Base-by-base conservation (phyloP, 2,113 vertebrate species). In the Gymnobelideus leadbeateri region DNA sequence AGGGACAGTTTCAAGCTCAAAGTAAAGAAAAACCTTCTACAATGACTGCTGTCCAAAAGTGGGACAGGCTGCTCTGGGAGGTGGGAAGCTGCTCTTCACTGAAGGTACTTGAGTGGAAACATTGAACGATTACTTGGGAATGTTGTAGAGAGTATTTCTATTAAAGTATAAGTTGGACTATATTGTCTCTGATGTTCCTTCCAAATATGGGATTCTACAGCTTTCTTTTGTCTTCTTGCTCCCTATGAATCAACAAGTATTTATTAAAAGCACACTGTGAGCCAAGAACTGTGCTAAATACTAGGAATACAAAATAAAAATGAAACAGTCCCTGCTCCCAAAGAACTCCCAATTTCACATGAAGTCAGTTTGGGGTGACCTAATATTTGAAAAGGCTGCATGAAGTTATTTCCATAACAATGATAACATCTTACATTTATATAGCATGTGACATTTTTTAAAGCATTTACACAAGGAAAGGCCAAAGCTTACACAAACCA, bases 1-100 rank as follows among this genome's bases (percentile, higher is more conserved):
- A 4, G 50, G 89, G 93, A 91, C 53, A 57, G 52, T n/a, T 92
- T 94, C 25, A 84, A 94, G 92, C 8, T 49, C 24, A 2, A 95
- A 50, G 91, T 8, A 37, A 55, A 68, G 10, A 95, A 51, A 25
- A 94, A 77, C 89, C 37, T 24, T 6, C 31, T 16, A 14, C 3
- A 37, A 37, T 61, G 1, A 68, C 6, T 37, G 31, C 31, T 37
- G 12, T 68, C 31, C 31, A 68, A 68, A 1, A 68, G 31, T 37
- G 31, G 11, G 3, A 37, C 16, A 37, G 11, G 31, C 10, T 68
- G 28, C 31, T 9, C 57, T 68, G 28, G 11, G 31, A 68, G 57
- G 3, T 37, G 31, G 3, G 2, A 68, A 31, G 11, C 14, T 68
- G 26, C 11, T 37, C 11, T 68, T 68, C 57, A 68, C 12, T 68